Percentiles rank a stretch among this genome's conserved stretches.
phyloP scores from a whole-genome alignment of 2,113 vertebrate genomes.

The Aythya baeri region DNA sequence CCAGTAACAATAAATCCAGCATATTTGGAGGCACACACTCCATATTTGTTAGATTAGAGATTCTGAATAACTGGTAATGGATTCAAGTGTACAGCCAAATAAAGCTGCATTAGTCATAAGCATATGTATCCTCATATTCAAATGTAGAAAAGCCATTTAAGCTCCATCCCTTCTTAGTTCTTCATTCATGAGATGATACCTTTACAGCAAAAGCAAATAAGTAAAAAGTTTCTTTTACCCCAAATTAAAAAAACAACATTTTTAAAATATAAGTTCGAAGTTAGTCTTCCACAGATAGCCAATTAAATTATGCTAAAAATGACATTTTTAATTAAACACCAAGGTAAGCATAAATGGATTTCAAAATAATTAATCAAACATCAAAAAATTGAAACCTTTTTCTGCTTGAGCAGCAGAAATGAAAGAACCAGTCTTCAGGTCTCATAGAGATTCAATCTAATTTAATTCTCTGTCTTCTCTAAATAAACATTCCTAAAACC shows the following conservation, averaged over 20 bases:
- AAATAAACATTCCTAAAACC: slow-evolving; percentile 95
- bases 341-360: slow-evolving; percentile 97
- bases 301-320: slow-evolving; percentile 99
- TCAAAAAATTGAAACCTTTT: slow-evolving; percentile 87
- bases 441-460: slow-evolving; percentile 91
- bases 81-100: slow-evolving; percentile 73
- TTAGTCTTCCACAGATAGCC: slow-evolving; percentile 90
- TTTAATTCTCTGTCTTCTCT: slow-evolving; percentile 92
- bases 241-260: slow-evolving; percentile 70
- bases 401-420: slow-evolving; percentile 93
- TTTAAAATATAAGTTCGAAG: slow-evolving; percentile 83
- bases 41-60: slow-evolving; percentile 73
- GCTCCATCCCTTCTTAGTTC: slow-evolving; percentile 66
- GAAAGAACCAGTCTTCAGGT: slow-evolving; percentile 88
- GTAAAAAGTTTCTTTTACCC: slow-evolving; percentile 82
- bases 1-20: slow-evolving; percentile 65
- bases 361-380: slow-evolving; percentile 98
- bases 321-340: slow-evolving; percentile 99
- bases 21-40: slow-evolving; percentile 62
- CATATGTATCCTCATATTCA: slow-evolving; percentile 75
- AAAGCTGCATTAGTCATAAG: slow-evolving; percentile 73
- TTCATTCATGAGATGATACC: slow-evolving; percentile 79
- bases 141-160: slow-evolving; percentile 77
- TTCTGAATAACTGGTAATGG: slow-evolving; percentile 68
- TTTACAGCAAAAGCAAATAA: slow-evolving; percentile 80